Base-by-base conservation (phyloP, 2,113 vertebrate genomes). In the Stictonetta naevosa region DNA sequence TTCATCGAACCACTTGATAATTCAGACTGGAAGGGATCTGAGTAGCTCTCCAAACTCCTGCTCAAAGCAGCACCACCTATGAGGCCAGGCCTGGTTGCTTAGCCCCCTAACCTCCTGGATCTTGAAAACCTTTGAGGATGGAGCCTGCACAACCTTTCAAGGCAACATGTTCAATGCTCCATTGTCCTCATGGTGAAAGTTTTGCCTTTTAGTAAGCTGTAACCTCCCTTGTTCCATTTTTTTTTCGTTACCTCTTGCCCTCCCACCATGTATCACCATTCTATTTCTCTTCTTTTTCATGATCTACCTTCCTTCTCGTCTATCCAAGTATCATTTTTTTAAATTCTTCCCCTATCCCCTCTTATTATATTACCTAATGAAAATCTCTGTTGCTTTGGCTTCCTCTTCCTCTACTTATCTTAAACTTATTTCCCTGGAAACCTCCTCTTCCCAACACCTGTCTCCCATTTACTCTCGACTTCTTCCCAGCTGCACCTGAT, bases 1-100 rank as follows among this genome's bases (percentile, higher is more conserved):
- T 50, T 53, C 28, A 52, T 66, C 4, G 1, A 69, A 75, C 21
- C 0, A 0, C 10, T 56, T 28, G n/a, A 52, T 33, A 75, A 67
- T 26, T 78, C 56, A 83, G 25, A 34, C 38, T 68, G 25, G 42
- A 75, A 88, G 29, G 17, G 20, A 80, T 22, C 21, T 68, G 50
- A 26, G 36, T 10, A 58, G 4, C 48, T 80, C n/a, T 63, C n/a
- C n/a, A 84, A 94, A 74, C 15, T 58, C 40, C 23, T 44, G 36
- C n/a, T 62, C 50, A 80, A 90, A 92, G 33, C 33, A 93, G 40
- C 33, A 69, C 29, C 34, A 42, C 5, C 8, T 33, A 60, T 0
- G 21, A 86, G 26, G 23, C 56, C 59, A 78, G 66, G 23, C 31
- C 56, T 53, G 14, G 11, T 34, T 4, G 2, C 10, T 71, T 31